Percentiles rank a stretch among this genome's conserved stretches.
phyloP scores from a whole-genome alignment of 2,797 vertebrate genomes.

The Poecilia wingei region DNA sequence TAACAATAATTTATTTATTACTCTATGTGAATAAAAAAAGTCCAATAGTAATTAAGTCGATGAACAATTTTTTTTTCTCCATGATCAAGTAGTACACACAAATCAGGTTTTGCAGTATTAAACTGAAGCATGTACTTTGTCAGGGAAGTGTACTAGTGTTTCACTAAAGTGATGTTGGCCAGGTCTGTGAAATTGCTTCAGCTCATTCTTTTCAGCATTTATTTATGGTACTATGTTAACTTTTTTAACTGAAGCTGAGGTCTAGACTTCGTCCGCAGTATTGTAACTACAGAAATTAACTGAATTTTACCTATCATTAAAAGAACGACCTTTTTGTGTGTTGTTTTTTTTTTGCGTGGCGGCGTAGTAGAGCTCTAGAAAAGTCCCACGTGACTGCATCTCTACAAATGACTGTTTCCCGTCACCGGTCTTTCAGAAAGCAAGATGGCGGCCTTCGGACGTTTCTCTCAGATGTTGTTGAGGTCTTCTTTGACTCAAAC shows the following conservation, averaged over 20 bases:
- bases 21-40: neutral
- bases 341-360: neutral
- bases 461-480: slow-evolving; percentile 50
- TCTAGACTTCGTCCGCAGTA: neutral
- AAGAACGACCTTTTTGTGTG: neutral
- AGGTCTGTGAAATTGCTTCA: neutral
- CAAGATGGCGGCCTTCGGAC: slow-evolving; percentile 76
- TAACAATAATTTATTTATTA: neutral
- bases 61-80: neutral
- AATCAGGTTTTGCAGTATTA: neutral
- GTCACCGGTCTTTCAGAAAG: slow-evolving; percentile 9
- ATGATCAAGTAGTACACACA: neutral
- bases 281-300: neutral
- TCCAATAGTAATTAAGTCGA: neutral
- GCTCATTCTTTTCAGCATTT: neutral
- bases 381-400: neutral
- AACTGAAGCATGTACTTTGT: neutral
- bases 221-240: neutral
- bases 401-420: neutral
- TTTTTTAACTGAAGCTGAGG: neutral
- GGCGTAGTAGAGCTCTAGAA: neutral
- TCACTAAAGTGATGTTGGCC: neutral
- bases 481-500: slow-evolving; percentile 63
- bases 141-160: neutral
- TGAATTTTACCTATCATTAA: too few species aligned